Conservation (phyloP, 2,113 vertebrate species). For the Octodon degus region DNA sequence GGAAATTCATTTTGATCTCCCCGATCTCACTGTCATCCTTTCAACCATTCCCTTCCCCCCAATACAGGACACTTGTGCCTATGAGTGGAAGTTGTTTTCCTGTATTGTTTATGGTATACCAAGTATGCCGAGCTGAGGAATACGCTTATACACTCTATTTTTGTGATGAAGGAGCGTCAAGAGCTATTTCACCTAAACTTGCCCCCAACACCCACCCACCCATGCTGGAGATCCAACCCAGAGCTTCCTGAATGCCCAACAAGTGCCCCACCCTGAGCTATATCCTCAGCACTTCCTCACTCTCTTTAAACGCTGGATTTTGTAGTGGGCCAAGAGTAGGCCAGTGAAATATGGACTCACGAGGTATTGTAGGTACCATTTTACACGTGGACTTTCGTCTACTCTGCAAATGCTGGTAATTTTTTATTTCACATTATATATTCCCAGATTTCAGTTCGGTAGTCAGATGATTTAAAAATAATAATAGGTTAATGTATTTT, state of each 20-base stretch:
- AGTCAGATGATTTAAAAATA: slow-evolving; percentile 8
- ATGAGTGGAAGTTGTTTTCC: not conserved
- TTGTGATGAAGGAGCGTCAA: not conserved
- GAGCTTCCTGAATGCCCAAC: not conserved
- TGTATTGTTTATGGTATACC: not conserved
- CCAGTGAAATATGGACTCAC: not conserved
- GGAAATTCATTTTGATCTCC: slow-evolving; percentile 25
- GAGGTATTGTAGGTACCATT: not conserved
- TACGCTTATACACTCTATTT: not conserved
- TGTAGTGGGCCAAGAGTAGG: not conserved
- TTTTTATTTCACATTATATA: not conserved
- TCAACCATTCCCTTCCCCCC: not conserved
- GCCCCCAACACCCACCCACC: not conserved
- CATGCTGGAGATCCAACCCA: not conserved
- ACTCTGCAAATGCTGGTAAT: not conserved
- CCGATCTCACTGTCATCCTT: slow-evolving; percentile 18
- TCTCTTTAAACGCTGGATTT: not conserved
- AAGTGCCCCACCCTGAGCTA: no score
- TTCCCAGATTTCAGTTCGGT: not conserved
- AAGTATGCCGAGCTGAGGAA: not conserved
- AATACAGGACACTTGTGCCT: not conserved
- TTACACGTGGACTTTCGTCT: not conserved
- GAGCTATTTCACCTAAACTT: not conserved
- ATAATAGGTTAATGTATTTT: not conserved
- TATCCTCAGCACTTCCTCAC: not conserved